phyloP scores from a whole-genome alignment of 2,113 vertebrate species.

The Gymnorhina tibicen region DNA sequence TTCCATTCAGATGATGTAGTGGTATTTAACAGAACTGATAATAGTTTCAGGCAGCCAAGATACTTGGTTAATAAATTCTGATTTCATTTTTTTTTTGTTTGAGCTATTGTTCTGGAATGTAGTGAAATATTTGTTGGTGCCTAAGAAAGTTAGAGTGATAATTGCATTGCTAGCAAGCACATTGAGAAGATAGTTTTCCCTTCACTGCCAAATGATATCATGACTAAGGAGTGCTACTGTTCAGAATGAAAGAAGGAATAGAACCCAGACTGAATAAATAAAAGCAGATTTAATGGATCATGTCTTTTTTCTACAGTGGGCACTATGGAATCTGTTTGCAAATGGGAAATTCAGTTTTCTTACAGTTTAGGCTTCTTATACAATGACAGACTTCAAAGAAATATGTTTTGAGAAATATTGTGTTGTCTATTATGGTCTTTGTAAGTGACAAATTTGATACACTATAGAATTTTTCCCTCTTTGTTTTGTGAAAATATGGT shows the following conservation, averaged over 20 bases:
- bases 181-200: background rate
- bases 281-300: background rate
- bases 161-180: background rate
- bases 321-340: background rate
- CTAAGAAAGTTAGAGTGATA: background rate
- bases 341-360: background rate
- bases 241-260: background rate
- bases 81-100: background rate
- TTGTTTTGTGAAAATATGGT: background rate
- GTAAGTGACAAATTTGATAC: background rate
- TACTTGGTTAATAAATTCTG: background rate
- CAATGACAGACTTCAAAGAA: background rate
- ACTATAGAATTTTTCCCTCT: background rate
- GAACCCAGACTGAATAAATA: background rate
- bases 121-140: background rate
- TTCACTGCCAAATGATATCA: background rate
- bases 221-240: background rate
- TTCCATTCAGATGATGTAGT: background rate
- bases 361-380: background rate
- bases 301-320: background rate
- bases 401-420: background rate
- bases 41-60: background rate
- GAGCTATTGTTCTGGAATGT: background rate
- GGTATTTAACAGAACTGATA: background rate
- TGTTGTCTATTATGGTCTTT: background rate